Base-by-base conservation (phyloP, 2,888 invertebrate species). In the Andrena camellia region DNA sequence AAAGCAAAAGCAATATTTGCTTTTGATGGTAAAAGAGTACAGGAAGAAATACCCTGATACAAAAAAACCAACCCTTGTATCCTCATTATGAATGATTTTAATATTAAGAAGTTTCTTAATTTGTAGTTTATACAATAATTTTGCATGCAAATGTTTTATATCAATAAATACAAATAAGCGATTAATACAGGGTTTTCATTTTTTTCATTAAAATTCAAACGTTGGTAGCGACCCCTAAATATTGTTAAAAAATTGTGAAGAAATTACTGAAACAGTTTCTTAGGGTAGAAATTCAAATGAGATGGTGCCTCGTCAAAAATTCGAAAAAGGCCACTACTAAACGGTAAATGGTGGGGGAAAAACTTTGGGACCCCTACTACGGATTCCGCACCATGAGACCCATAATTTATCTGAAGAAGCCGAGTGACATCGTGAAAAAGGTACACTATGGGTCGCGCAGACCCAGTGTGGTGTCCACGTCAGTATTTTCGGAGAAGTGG, bases 1-100 rank as follows among this genome's bases (percentile, higher is more conserved):
- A 42, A 42, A 66, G 42, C 48, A 66, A 42, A 66, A 66, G 1
- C 48, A 66, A 42, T 66, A 42, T 66, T 33, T 66, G 42, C 42
- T 48, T 31, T 35, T 31, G 31, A 33, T 31, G 6, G 62, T 62
- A n/a, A 31, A 62, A 62, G 62, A 62, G 17, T 35, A 62, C 20
- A 31, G 29, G 20, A 31, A 35, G 62, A 31, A 33, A 33, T 62
- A 62, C 33, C 62, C 62, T 33, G 33, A 62, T 57, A 57, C 20
- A 57, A 57, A 57, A 26, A 26, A 57, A 57, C 26, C 26, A 26
- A 57, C 26, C 57, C 26, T 57, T 57, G 8, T 57, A 57, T 57
- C 13, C 0, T 57, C 13, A 57, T 26, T 20, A 52, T 52, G 52
- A 52, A 57, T 0, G 20, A 26, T 20, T 57, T 57, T 57, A 57